Base-by-base conservation (phyloP, 2,888 invertebrate species). In the Tricholauxania praeusta region DNA sequence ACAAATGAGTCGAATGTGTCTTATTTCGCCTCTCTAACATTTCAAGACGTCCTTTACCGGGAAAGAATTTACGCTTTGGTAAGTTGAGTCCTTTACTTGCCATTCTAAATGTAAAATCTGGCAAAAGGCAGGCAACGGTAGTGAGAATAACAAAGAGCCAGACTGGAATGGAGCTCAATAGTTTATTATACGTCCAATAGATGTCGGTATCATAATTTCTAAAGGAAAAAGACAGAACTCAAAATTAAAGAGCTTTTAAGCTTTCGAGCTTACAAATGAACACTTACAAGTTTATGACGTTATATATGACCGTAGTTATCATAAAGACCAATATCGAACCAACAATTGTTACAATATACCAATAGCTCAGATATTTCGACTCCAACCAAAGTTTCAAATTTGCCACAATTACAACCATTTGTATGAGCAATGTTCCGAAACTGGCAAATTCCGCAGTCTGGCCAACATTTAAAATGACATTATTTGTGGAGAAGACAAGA, bases 331-430 rank as follows among this genome's bases (percentile, higher is more conserved):
- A 22, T 75, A 92, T 88, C 0, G 92, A 92, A 3, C 90, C 79
- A 22, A 90, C 39, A 4, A 92, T 80, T 3, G 90, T 88, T 5
- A 80, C 82, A 3, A 90, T 88, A 80, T 91, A 90, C 76, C 89
- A 81, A 66, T 85, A 81, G 5, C 90, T 91, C 78, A 91, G 89
- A 83, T 91, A 91, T 75, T 89, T 89, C 32, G 92, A 89, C 80
- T 91, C 90, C 77, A 92, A 85, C 88, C 90, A 89, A 75, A 93
- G 84, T 88, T 92, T 92, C 8, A 91, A 81, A 82, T 90, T 92
- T 28, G 89, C 90, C 6, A 91, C 86, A 73, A 91, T 76, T 53
- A 92, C 89, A 74, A 90, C 87, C 73, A 88, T 83, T 82, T 90
- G 91, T 81, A 90, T 92, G 76, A 89, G 87, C 60, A 88, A 85